These are phyloP conservation scores for Stomatorhinus walkeri DNA, from an alignment of 2,797 vertebrate species.

Conservation along the genomic window DNA sequence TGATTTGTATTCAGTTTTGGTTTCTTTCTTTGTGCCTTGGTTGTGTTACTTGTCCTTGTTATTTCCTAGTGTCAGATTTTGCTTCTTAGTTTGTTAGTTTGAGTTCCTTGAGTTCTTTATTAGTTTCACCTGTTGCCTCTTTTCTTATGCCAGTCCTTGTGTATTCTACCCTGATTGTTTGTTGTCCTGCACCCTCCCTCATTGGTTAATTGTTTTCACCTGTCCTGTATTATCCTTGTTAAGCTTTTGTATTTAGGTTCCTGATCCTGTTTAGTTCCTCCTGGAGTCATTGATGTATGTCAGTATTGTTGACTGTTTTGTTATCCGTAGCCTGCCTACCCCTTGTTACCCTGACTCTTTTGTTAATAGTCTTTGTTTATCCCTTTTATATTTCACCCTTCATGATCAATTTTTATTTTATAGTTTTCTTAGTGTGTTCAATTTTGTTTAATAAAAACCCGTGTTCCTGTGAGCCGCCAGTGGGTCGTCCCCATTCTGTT, in stretches of 20 bases:
- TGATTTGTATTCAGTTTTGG: too few relatives aligned
- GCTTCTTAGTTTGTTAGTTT: too few relatives aligned
- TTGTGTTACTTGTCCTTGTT: too few relatives aligned
- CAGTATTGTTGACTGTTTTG: not conserved
- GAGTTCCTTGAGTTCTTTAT: too few relatives aligned
- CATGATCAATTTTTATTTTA: not conserved
- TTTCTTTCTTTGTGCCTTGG: too few relatives aligned
- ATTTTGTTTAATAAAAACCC: not conserved
- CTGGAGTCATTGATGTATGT: not conserved
- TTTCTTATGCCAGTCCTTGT: not conserved
- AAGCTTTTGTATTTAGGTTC: not conserved
- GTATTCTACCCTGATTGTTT: not conserved
- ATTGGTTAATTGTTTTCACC: not conserved
- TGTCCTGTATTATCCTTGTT: not conserved
- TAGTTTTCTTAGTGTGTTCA: not conserved
- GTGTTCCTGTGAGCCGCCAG: not conserved
- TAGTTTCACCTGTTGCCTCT: too few relatives aligned
- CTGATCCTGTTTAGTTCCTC: not conserved
- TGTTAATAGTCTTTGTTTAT: not conserved
- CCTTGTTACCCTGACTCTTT: not conserved
- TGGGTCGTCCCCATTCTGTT: not conserved
- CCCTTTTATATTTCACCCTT: not conserved
- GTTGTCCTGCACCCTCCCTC: not conserved
- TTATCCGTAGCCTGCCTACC: not conserved
- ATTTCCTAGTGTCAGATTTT: too few relatives aligned